Evolutionary conservation across 2,113 vertebrate genomes (phyloP), one percentile per base, ranked within the genome.

Genomic region (Clarias magur): DNA sequence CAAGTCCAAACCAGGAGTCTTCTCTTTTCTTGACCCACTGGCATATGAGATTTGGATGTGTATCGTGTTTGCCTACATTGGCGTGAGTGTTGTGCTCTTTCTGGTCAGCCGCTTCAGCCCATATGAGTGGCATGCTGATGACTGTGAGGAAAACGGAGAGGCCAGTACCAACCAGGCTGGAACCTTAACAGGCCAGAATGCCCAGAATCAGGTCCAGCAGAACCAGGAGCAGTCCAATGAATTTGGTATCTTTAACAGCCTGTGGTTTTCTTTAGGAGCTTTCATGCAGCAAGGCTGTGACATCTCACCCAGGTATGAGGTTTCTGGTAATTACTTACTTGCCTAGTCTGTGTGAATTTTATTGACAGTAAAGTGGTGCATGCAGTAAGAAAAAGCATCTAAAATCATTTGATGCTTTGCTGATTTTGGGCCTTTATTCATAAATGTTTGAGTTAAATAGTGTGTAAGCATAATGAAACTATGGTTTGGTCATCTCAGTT

Each of bases 1-100:
- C 85, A 99, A 99, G 92, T 99, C 98, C 92, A 99, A 99, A 90
- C 98, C 98, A 0, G 98, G 98, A 4, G 98, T 99, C 53, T 99
- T 99, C 92, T 99, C 98, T 62, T 99, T 99, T 93, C 95, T 99
- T 91, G 98, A 99, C 92, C 98, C 98, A 0, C 93, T 99, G 94
- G 98, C 98, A 56, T 99, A 99, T 0, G 98, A 99, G 93, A 99
- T 99, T 90, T 99, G 98, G 98, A 99, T 99, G 98, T 99, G 98
- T 93, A 99, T 99, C 0, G 98, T 99, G 67, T 99, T 99, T 65
- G 98, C 98, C 93, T 99, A 99, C 96, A 99, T 99, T 19, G 98
- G 98, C 79, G 98, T 99, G 89, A 99, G 98, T 0, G 98, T 99
- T 0, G 98, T 99, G 30, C 97, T 99, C 79, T 99, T 99, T 95